Evolutionary conservation across 2,797 vertebrate species (phyloP).

Genomic region (Sandelia bainsii): DNA sequence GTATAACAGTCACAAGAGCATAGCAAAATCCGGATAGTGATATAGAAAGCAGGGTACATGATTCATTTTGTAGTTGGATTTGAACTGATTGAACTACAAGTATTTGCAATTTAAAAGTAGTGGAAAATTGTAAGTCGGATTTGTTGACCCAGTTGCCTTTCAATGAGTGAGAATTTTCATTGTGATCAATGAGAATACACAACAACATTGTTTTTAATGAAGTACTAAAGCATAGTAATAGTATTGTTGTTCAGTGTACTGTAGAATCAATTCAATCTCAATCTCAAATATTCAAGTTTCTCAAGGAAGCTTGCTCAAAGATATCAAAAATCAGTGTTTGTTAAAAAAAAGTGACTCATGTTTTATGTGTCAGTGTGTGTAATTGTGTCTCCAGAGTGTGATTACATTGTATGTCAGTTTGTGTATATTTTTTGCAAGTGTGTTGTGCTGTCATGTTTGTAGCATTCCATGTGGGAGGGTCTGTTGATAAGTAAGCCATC

Average conservation of each 20-base stretch:
- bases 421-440: slow-evolving; percentile 84
- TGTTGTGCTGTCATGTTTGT: slow-evolving; percentile 87
- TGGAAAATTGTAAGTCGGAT: not conserved
- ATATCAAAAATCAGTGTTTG: slow-evolving; percentile 62
- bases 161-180: slow-evolving; percentile 13
- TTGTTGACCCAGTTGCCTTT: slow-evolving; percentile 20
- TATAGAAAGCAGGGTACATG: slow-evolving; percentile 6
- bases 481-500: slow-evolving; percentile 90
- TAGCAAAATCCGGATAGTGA: not conserved
- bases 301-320: slow-evolving; percentile 56
- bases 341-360: slow-evolving; percentile 67
- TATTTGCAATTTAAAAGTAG: slow-evolving; percentile 11
- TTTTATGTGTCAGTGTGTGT: slow-evolving; percentile 73
- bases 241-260: slow-evolving; percentile 25
- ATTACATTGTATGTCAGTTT: slow-evolving; percentile 81
- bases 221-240: slow-evolving; percentile 5
- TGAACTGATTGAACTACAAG: not conserved
- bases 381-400: slow-evolving; percentile 73
- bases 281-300: slow-evolving; percentile 31
- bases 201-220: slow-evolving; percentile 5
- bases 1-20: no score
- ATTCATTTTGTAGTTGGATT: not conserved
- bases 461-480: slow-evolving; percentile 89
- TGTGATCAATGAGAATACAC: slow-evolving; percentile 12
- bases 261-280: no score